Conservation (phyloP, 2,888 invertebrate species). For the Orchesellides sinensis region DNA sequence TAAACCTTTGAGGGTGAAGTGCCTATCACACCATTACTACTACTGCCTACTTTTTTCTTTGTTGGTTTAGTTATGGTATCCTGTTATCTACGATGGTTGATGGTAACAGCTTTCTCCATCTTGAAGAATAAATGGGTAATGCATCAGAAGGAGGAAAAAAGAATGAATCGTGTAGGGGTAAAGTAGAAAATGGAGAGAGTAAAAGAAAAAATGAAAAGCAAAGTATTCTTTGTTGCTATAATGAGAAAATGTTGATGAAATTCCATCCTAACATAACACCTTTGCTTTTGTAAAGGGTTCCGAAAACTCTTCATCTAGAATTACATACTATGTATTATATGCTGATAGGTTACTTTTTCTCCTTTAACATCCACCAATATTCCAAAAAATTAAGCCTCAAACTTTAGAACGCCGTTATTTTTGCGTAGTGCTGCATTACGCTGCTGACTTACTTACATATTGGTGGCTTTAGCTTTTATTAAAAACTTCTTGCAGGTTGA, state of each 20-base stretch:
- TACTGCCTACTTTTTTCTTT: not conserved
- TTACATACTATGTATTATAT: too few species aligned
- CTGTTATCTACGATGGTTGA: not conserved
- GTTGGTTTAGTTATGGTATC: too few species aligned
- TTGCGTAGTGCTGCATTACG: too few species aligned
- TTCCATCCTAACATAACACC: not conserved
- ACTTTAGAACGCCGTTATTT: too few species aligned
- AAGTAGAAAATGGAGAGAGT: not conserved
- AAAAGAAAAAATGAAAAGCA: not conserved
- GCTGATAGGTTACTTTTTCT: too few species aligned
- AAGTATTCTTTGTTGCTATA: conserved; percentile 21
- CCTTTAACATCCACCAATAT: too few species aligned
- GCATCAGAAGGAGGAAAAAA: not conserved
- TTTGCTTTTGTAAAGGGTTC: too few species aligned
- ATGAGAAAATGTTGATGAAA: conserved; percentile 28
- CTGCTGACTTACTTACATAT: too few species aligned
- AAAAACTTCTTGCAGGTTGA: not conserved
- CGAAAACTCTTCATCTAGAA: too few species aligned
- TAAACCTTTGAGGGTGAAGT: conserved; percentile 19
- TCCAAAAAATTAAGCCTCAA: too few species aligned
- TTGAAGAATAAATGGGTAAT: not conserved
- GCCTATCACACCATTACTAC: not conserved
- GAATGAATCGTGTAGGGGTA: not conserved
- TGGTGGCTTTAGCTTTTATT: not conserved
- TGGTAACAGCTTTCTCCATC: conserved; percentile 6